Evolutionary conservation across 2,888 invertebrate genomes (phyloP).

Genomic region (Odontocerum albicorne): DNA sequence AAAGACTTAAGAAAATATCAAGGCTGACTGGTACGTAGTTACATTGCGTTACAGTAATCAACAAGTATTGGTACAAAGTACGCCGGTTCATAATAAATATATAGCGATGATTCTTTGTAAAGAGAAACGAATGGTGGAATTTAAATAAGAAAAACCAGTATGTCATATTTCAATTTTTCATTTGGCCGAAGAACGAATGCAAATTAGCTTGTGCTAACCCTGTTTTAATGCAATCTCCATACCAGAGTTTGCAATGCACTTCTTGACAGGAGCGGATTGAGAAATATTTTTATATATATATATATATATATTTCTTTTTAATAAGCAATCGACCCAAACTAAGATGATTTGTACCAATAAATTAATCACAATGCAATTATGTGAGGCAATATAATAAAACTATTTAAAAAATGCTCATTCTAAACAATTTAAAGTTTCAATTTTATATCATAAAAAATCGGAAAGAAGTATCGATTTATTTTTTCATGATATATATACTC

Average conservation of each 20-base stretch:
- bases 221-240: constrained; percentile 31
- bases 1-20: no score
- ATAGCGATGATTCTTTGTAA: background rate
- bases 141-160: background rate
- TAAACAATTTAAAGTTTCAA: no score
- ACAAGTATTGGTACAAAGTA: background rate
- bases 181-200: background rate
- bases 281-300: background rate
- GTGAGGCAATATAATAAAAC: no score
- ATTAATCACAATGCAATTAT: no score
- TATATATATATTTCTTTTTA: background rate
- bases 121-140: background rate
- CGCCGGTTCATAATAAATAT: background rate
- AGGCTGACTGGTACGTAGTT: no score
- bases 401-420: no score
- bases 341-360: no score
- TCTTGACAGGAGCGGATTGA: constrained; percentile 9
- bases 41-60: background rate
- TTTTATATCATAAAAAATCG: no score
- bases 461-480: no score
- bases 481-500: no score
- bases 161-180: background rate
- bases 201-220: constrained; percentile 26
- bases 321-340: no score
- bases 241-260: constrained; percentile 26